Conservation (phyloP, 2,797 vertebrate genomes). For the Notolepis coatsorum region DNA sequence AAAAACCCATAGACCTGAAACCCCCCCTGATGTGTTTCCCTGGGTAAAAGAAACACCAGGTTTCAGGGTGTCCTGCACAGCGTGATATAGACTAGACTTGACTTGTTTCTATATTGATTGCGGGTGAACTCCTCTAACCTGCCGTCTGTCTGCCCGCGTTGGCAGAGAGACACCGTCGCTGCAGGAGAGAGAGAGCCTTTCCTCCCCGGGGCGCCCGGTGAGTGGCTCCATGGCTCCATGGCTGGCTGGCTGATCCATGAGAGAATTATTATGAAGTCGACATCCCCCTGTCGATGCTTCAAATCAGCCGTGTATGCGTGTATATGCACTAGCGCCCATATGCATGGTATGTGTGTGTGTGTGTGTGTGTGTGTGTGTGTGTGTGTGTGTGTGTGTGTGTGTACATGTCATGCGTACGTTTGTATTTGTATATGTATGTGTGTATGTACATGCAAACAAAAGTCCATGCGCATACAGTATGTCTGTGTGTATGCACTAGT, state of each 20-base stretch:
- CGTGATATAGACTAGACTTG: constrained; percentile 15
- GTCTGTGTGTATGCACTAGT: constrained; percentile 11
- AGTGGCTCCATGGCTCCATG: too few species aligned
- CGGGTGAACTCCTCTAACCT: constrained; percentile 32
- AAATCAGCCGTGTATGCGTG: constrained; percentile 18
- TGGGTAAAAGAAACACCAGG: too few species aligned
- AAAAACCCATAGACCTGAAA: constrained; percentile 50
- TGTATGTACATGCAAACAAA: not conserved
- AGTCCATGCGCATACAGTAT: not conserved
- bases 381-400: constrained; percentile 3
- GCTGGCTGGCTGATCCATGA: constrained; percentile 46
- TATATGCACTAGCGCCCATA: not conserved
- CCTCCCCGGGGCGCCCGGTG: constrained; percentile 25
- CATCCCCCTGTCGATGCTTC: constrained; percentile 27
- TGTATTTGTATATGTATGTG: constrained; percentile 9
- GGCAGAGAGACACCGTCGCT: constrained; percentile 20
- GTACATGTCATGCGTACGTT: not conserved
- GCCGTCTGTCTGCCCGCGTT: constrained; percentile 9
- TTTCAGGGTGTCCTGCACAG: constrained; percentile 49
- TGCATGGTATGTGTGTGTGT: not conserved
- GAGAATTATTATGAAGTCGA: constrained; percentile 54
- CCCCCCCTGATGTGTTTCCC: constrained; percentile 50
- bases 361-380: not conserved
- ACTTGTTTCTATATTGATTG: constrained; percentile 28
- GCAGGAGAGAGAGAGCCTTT: constrained; percentile 46